Evolutionary conservation across 1,140 invertebrate genomes (phyloP), one percentile per base, ranked within the genome.

Genomic region (Papilio machaon): DNA sequence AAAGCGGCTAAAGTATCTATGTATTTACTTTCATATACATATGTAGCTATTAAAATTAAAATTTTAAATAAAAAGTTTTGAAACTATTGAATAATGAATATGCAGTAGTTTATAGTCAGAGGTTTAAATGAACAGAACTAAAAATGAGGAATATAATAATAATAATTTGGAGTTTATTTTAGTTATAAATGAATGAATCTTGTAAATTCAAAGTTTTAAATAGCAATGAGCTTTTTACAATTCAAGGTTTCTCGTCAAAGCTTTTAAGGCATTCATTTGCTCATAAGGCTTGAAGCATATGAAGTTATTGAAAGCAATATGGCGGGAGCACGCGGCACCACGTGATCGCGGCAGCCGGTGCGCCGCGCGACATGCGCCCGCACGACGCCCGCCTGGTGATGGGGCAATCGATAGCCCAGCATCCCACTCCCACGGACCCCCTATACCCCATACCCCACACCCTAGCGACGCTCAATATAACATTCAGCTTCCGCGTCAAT

Each of bases 391-490:
- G 82, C 82, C 88, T 90, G 90, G 87, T 90, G 90, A 89, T 91
- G 90, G 89, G 85, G 85, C 84, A 91, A 94, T 94, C 93, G 91
- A 94, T 94, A 93, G 87, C 89, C 90, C 91, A 94, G 91, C 91
- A 94, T 94, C 92, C 89, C 86, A 86, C 76, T 10, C 87, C 82
- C 82, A 82, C 78, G 79, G 82, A 84, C 88, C 86, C 86, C 91
- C 89, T 87, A 87, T 86, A 58, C 88, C 86, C 88, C 84, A 88
- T 86, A 60, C 88, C 86, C 88, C 85, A 88, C 87, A 58, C 88
- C 86, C 87, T 81, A 82, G 80, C 81, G 84, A 79, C 81, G 84
- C 87, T 90, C 90, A 92, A 91, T 91, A 92, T 91, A 94, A 89
- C 87, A 88, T 90, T 84, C 88, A 83, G 81, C 82, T 82, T 85